Conservation (phyloP, 1,140 invertebrate species). For the Drosophila lacteicornis region DNA sequence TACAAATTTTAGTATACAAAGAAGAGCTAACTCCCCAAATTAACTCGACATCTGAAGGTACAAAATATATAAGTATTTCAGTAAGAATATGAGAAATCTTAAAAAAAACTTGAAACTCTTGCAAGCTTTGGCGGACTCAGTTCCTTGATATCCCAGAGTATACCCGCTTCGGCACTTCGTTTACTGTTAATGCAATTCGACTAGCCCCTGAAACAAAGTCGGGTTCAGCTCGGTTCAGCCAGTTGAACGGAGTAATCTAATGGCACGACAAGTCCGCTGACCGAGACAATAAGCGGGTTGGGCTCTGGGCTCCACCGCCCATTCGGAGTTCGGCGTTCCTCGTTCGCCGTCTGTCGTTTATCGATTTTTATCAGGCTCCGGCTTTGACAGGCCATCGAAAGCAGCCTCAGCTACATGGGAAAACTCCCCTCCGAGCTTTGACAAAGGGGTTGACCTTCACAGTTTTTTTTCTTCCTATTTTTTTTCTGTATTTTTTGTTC, state of each 20-base stretch:
- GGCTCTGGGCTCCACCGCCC: constrained; percentile 28
- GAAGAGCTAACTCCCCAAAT: no score
- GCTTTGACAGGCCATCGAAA: constrained; percentile 61
- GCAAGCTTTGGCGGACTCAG: no score
- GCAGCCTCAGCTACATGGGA: constrained; percentile 43
- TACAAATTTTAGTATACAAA: not conserved
- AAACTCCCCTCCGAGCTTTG: constrained; percentile 25
- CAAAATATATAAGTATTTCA: no score
- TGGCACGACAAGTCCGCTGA: constrained; percentile 10
- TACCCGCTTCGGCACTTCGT: not conserved
- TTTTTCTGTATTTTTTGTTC: constrained; percentile 12
- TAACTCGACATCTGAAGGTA: no score
- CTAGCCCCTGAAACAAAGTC: constrained; percentile 60
- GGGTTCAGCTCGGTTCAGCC: constrained; percentile 19
- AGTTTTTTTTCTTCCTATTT: constrained; percentile 11
- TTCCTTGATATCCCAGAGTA: not conserved
- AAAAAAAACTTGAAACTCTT: not conserved
- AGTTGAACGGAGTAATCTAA: constrained; percentile 6
- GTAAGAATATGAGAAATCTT: not conserved
- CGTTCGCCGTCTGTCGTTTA: constrained; percentile 56
- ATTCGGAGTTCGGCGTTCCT: constrained; percentile 9
- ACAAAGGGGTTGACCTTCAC: constrained; percentile 77
- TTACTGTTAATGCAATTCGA: constrained; percentile 41
- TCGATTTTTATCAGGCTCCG: constrained; percentile 73
- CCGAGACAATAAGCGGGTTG: constrained; percentile 48